Base-by-base conservation (phyloP, 2,888 invertebrate genomes). In the Lithophane socia region DNA sequence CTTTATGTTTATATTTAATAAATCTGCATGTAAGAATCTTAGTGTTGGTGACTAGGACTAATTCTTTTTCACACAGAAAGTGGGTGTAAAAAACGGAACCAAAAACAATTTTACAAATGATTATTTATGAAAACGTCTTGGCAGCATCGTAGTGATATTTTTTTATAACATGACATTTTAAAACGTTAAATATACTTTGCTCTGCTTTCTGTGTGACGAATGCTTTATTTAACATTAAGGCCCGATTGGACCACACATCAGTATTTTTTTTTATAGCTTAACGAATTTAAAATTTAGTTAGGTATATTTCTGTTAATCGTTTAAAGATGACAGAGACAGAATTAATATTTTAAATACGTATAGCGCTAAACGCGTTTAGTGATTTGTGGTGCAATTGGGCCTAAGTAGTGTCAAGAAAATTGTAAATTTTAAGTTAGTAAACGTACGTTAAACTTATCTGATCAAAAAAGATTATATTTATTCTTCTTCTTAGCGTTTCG, bases 21-120 rank as follows among this genome's bases (percentile, higher is more conserved):
- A 44, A 79, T 78, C 54, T 69, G 79, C 42, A 29, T 56, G 3
- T 63, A n/a, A 8, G 54, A 42, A 79, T 77, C 47, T 69, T 63
- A 70, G 16, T n/a, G 3, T 58, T 52, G 8, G 3, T 42, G 12
- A 60, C 60, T 44, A 74, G 24, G 8, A 24, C 8, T 16, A 29
- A 24, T 52, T 24, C n/a, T 37, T 37, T 37, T 21, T 12, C 29
- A 63, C 10, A 54, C 18, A 21, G 37, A 47, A 13, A 37, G 8
- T n/a, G 1, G 1, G 1, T 18, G 5, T 24, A 3, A 9, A 29
- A 29, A 60, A 21, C 0, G 12, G 16, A 68, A 47, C 3, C 2
- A 52, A 13, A 60, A 44, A 7, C 10, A 18, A 47, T 54, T 54
- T 10, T n/a, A 54, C n/a, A n/a, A 18, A 13, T 58, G 3, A 64